These are phyloP conservation scores for Onychomys torridus DNA, from an alignment of 2,797 vertebrate species.

Conservation along the genomic window DNA sequence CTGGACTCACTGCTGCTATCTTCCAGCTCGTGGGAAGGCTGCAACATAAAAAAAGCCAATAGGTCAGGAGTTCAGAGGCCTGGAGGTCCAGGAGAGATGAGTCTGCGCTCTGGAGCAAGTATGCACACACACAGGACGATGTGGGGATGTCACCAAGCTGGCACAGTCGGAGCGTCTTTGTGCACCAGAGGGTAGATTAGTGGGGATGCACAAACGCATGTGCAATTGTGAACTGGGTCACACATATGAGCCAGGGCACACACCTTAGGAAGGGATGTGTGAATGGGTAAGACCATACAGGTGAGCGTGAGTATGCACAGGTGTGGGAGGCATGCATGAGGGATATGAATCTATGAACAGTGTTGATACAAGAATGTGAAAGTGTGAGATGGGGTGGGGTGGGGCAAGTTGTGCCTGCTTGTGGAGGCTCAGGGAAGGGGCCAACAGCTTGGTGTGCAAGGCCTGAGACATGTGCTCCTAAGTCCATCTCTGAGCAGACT, in stretches of 20 bases:
- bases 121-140: accelerated
- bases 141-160: not conserved
- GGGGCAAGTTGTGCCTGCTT: not conserved
- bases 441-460: not conserved
- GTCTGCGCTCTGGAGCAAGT: accelerated
- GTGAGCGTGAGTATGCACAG: not conserved
- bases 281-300: not conserved
- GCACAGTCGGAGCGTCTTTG: too few species aligned
- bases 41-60: slow-evolving; percentile 66
- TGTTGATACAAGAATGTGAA: not conserved
- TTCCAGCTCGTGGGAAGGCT: slow-evolving; percentile 65
- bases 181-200: too few species aligned
- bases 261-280: not conserved
- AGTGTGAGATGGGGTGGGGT: not conserved
- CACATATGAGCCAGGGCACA: not conserved
- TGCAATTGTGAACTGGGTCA: not conserved
- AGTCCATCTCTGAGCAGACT: not conserved
- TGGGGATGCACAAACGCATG: not conserved
- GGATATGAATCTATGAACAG: not conserved
- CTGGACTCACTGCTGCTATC: slow-evolving; percentile 69
- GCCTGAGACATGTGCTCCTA: not conserved
- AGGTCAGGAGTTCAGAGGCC: slow-evolving; percentile 30
- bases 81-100: not conserved
- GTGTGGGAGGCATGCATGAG: too few species aligned
- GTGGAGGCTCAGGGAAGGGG: not conserved